Evolutionary conservation across 2,113 vertebrate genomes (phyloP).

Genomic region (Copsychus sechellarum): DNA sequence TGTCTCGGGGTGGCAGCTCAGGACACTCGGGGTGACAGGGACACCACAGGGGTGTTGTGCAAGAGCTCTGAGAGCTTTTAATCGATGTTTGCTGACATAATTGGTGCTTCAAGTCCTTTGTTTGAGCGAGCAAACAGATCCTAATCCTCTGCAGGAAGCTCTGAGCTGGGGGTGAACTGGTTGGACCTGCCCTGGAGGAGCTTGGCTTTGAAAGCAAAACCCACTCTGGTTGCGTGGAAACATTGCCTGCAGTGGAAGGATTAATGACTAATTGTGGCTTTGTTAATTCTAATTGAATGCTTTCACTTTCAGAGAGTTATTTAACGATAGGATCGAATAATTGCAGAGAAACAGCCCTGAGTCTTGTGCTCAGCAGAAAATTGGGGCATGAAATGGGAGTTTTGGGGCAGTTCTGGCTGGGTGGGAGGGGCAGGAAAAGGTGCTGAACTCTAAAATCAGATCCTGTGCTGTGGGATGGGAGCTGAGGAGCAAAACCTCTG

Average conservation of each 20-base stretch:
- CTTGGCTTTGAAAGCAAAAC: not conserved
- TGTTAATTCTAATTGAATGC: not conserved
- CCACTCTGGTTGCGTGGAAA: not conserved
- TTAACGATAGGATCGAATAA: not conserved
- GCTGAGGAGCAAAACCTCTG: not conserved
- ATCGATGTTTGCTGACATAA: not conserved
- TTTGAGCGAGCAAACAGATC: not conserved
- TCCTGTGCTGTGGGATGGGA: not conserved
- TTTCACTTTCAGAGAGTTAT: not conserved
- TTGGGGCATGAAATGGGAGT: rapidly evolving
- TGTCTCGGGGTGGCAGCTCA: rapidly evolving
- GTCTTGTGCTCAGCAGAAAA: not conserved
- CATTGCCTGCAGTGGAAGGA: not conserved
- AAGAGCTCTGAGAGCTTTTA: not conserved
- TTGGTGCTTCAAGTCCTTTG: not conserved
- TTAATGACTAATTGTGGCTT: not conserved
- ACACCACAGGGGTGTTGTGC: not conserved
- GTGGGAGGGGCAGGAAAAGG: not conserved
- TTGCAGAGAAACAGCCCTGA: not conserved
- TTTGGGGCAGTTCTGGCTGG: not conserved
- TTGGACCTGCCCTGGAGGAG: not conserved
- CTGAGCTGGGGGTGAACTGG: not conserved
- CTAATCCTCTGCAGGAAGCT: not conserved
- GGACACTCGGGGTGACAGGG: rapidly evolving
- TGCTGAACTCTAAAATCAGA: not conserved